Evolutionary conservation across 92 coral and sea anemone species (phyloP), one percentile per base, ranked within the genome.

Genomic region (Epizoanthus stellaris): DNA sequence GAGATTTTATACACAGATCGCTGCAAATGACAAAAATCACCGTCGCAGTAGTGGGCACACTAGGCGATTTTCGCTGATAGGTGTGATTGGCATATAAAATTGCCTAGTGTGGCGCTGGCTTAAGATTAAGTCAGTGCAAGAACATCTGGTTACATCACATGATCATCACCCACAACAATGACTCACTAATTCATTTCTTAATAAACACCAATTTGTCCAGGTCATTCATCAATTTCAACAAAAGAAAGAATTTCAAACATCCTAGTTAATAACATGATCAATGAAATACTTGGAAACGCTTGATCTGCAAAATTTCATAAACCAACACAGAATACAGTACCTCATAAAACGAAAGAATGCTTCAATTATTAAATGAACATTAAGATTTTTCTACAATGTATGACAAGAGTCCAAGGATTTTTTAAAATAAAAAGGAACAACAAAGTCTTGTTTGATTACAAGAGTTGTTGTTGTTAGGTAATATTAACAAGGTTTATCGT

Each of bases 231-330:
- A 16, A 30, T 6, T 65, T 67, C 49, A 34, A 67, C 72, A 36
- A 67, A 12, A 67, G 49, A 40, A 67, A 68, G n/a, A 38, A 68
- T 68, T 68, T 43, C 49, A 68, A 68, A 38, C 17, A 68, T 52
- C 56, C 56, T 52, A 52, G 54, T 47, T n/a, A n/a, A n/a, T 11
- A 7, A 9, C 13, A 52, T 49, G 14, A 45, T 49, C 56, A 45
- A 4, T 42, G 43, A 36, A 68, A 4, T 10, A 36, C 2, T 34
- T 67, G 72, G n/a, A 19, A 13, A 3, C 4, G 6, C 39, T 34
- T 36, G 70, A 2, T 23, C 20, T 11, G 70, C 39, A 38, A 25
- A 66, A 66, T 66, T 20, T 3, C 15, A 66, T 30, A 66, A 16
- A 66, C 14, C 19, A 40, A 68, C 72, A 68, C 72, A 67, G 15